A percentile compares a stretch with the other conserved stretches of the same genome.
phyloP scores from a whole-genome alignment of 2,797 vertebrate genomes.

The Sebastiscus tertius region DNA sequence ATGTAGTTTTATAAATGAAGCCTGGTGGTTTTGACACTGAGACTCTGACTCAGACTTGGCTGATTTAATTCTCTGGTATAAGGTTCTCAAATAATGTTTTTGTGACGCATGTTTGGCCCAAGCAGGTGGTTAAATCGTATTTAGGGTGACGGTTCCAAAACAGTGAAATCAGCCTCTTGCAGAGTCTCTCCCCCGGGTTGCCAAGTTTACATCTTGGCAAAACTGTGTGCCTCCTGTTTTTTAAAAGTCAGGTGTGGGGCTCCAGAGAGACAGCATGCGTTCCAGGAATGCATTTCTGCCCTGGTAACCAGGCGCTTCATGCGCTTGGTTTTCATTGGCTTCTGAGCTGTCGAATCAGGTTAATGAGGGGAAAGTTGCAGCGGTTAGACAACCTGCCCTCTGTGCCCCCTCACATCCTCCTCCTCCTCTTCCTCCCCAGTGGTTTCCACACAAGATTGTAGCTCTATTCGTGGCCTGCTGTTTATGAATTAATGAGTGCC shows the following conservation, averaged over 20 bases:
- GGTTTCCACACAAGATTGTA: slow-evolving; percentile 50
- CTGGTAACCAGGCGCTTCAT: slow-evolving; percentile 77
- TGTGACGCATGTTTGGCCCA: neutral
- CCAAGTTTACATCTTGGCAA: neutral
- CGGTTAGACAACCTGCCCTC: slow-evolving; percentile 63
- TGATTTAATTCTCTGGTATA: neutral
- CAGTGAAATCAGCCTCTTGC: slow-evolving; percentile 17
- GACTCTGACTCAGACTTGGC: neutral
- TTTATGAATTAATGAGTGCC: slow-evolving; percentile 77
- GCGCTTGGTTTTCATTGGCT: slow-evolving; percentile 71
- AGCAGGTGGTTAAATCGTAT: slow-evolving; percentile 6
- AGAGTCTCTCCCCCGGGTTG: neutral
- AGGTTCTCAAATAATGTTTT: neutral
- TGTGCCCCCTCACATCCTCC: slow-evolving; percentile 25
- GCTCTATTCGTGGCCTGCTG: slow-evolving; percentile 71
- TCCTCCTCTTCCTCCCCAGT: slow-evolving; percentile 35
- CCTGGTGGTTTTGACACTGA: neutral
- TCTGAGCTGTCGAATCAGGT: slow-evolving; percentile 68
- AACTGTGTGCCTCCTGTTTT: neutral
- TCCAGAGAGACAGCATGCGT: slow-evolving; percentile 19
- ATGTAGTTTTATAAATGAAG: neutral
- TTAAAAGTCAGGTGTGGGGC: slow-evolving; percentile 12
- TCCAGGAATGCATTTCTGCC: slow-evolving; percentile 75
- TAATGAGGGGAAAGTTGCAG: slow-evolving; percentile 67
- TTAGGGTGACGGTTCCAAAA: neutral